A percentile compares a stretch with the other conserved stretches of the same genome.
Evolutionary conservation across 2,797 vertebrate genomes (phyloP).

Genomic region (Argyrosomus regius): DNA sequence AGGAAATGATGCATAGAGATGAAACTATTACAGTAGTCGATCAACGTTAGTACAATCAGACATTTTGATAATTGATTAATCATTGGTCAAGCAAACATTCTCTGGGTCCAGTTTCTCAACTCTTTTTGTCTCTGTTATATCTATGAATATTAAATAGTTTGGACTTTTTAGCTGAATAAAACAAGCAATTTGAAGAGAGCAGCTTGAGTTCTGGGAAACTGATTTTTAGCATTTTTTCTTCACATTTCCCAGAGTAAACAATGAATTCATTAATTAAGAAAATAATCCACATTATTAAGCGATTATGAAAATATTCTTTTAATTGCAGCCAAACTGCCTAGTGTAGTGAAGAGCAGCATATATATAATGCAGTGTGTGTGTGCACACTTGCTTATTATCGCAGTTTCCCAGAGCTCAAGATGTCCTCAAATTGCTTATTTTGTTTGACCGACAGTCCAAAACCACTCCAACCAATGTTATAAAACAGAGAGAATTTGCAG

Average conservation of each 20-base stretch:
- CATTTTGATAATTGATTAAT: not conserved
- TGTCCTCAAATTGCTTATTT: not conserved
- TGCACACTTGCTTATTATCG: not conserved
- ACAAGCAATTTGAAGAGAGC: not conserved
- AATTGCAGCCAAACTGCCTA: not conserved
- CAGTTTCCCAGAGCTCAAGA: not conserved
- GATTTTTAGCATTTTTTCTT: not conserved
- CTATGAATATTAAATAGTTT: not conserved
- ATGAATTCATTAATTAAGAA: not conserved
- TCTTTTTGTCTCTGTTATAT: not conserved
- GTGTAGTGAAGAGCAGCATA: not conserved
- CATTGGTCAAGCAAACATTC: not conserved
- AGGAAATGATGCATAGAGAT: not conserved
- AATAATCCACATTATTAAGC: not conserved
- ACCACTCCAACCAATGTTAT: no score
- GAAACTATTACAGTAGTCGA: not conserved
- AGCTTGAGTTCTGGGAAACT: not conserved
- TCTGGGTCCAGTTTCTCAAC: not conserved
- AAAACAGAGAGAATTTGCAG: not conserved
- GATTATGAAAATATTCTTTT: constrained; percentile 1
- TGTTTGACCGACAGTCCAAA: not conserved
- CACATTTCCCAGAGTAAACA: not conserved
- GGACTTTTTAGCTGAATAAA: not conserved
- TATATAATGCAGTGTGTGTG: not conserved
- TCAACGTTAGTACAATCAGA: not conserved